These are phyloP conservation scores for Zaprionus africanus DNA, from an alignment of 1,140 invertebrate species.

Conservation along the genomic window DNA sequence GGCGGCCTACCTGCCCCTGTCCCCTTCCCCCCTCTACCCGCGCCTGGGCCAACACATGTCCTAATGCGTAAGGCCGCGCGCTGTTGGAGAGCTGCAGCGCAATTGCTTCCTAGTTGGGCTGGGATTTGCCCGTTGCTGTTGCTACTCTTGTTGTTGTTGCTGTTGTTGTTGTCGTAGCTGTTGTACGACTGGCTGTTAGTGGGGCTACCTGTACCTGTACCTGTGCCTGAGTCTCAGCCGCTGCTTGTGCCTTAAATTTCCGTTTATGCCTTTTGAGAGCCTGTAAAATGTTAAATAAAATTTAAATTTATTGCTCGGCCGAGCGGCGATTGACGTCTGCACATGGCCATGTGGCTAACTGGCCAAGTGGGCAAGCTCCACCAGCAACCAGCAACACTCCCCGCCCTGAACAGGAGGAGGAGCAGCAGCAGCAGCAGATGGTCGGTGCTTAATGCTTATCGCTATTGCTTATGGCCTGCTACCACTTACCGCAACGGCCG, in stretches of 20 bases:
- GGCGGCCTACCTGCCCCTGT: constrained; percentile 20
- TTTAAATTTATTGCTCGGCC: constrained; percentile 78
- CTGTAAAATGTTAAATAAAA: constrained; percentile 83
- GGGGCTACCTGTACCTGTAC: constrained; percentile 43
- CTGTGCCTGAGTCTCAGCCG: constrained; percentile 13
- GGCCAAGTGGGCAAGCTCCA: constrained; percentile 31
- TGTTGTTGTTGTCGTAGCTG: constrained; percentile 15
- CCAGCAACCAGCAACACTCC: not conserved
- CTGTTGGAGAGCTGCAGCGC: constrained; percentile 45
- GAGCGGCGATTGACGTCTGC: constrained; percentile 71
- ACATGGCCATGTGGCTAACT: constrained; percentile 46
- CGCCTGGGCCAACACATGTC: constrained; percentile 70
- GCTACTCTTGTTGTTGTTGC: constrained; percentile 1
- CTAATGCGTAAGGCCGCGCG: constrained; percentile 69
- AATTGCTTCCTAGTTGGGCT: constrained; percentile 77
- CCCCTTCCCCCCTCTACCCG: not conserved
- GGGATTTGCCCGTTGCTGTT: constrained; percentile 49
- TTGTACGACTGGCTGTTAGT: constrained; percentile 36
- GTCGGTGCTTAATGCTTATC: constrained; percentile 41
- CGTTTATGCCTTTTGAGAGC: constrained; percentile 81
- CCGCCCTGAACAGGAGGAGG: not conserved
- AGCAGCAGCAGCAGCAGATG: not conserved
- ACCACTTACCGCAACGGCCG: constrained; percentile 27
- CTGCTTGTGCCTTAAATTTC: constrained; percentile 69
- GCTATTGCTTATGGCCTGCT: constrained; percentile 50